These are phyloP conservation scores for Zoanthus sansibaricus DNA, from an alignment of 92 coral and sea anemone species.

Conservation along the genomic window DNA sequence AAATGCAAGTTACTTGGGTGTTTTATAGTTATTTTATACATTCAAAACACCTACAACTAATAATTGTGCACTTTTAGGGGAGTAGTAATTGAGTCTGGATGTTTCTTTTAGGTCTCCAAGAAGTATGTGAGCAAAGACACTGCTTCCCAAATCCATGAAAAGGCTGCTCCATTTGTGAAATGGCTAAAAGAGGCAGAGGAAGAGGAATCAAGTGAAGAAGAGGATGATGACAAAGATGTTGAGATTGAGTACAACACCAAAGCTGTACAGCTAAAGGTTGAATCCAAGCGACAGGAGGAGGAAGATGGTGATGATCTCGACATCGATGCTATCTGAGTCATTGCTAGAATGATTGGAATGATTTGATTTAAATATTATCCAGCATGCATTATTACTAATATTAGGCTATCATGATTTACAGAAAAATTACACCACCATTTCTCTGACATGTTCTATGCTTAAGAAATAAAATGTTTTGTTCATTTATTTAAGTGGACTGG, in stretches of 20 bases:
- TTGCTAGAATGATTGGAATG: not conserved
- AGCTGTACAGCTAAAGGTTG: conserved; percentile 79
- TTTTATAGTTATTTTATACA: too few relatives aligned
- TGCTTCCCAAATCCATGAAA: conserved; percentile 88
- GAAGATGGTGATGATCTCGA: conserved; percentile 89
- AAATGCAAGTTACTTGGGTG: too few relatives aligned
- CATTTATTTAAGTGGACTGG: too few relatives aligned
- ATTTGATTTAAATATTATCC: too few relatives aligned
- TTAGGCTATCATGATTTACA: too few relatives aligned
- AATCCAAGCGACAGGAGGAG: conserved; percentile 33
- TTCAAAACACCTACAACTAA: too few relatives aligned
- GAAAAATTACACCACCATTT: not conserved
- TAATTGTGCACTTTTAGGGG: too few relatives aligned
- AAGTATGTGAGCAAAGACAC: conserved; percentile 91
- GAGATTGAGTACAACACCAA: conserved; percentile 93
- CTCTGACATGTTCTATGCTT: not conserved
- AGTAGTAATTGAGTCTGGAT: too few relatives aligned
- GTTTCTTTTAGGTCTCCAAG: conserved; percentile 82
- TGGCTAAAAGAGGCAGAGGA: conserved; percentile 99
- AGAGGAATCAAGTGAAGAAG: conserved; percentile 91
- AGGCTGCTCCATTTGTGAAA: conserved; percentile 90
- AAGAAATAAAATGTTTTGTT: too few relatives aligned
- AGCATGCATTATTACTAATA: too few relatives aligned
- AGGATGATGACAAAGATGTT: conserved; percentile 66
- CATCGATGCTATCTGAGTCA: conserved; percentile 86